Evolutionary conservation across 35 echinoderm and acorn worm genomes (phyloP).

Genomic region (Ophiothrix spiculata): DNA sequence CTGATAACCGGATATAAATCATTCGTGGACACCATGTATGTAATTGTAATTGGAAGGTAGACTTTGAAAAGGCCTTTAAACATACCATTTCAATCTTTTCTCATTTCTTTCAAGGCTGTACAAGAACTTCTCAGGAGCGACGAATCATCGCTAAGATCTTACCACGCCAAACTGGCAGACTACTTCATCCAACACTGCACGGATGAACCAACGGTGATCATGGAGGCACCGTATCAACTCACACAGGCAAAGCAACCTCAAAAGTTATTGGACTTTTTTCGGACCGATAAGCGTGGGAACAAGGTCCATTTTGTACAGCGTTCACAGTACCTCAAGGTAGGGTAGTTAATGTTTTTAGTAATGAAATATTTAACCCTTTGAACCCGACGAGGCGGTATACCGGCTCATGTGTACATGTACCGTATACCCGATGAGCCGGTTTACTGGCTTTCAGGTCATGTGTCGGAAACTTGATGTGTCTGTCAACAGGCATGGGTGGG

Average conservation of each 20-base stretch:
- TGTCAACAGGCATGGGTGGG: neutral
- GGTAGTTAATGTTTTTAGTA: neutral
- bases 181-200: conserved; percentile 62
- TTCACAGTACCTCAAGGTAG: conserved; percentile 62
- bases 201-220: conserved; percentile 18
- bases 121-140: conserved; percentile 25
- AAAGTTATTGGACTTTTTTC: conserved; percentile 56
- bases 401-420: neutral
- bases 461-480: neutral
- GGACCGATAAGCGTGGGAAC: conserved; percentile 34
- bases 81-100: neutral
- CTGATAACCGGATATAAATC: neutral
- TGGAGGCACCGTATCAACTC: conserved; percentile 63
- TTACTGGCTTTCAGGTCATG: no score
- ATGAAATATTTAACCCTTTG: neutral
- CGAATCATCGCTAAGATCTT: neutral
- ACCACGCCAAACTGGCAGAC: conserved; percentile 56
- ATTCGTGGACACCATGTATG: neutral
- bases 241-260: conserved; percentile 34
- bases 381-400: neutral
- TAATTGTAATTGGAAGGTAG: neutral
- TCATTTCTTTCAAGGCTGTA: conserved; percentile 40
- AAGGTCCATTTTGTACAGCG: conserved; percentile 18
- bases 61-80: neutral
- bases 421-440: neutral